These are phyloP conservation scores for Mohoua ochrocephala DNA, from an alignment of 2,113 vertebrate species.

Conservation along the genomic window DNA sequence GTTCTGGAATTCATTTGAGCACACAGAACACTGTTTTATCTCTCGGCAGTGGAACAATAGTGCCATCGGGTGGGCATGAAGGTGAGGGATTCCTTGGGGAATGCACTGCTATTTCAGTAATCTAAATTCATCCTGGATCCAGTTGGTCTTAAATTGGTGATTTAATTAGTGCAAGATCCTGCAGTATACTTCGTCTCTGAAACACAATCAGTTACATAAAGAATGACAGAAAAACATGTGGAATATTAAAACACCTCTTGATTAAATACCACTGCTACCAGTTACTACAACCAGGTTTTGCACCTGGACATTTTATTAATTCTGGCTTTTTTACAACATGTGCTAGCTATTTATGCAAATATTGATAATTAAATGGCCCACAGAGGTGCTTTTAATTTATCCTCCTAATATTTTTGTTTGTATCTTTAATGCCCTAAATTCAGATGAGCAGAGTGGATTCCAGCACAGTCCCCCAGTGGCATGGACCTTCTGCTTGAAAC, in stretches of 20 bases:
- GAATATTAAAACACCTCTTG: background rate
- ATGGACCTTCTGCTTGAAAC: background rate
- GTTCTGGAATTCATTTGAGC: background rate
- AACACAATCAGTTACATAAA: background rate
- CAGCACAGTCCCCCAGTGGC: background rate
- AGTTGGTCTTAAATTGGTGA: background rate
- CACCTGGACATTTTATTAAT: background rate
- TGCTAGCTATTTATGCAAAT: background rate
- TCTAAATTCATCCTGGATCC: background rate
- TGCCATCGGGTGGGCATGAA: constrained; percentile 46
- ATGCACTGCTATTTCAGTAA: background rate
- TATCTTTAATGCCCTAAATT: background rate
- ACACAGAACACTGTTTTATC: background rate
- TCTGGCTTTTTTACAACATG: background rate
- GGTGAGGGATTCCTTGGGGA: background rate
- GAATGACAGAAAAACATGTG: background rate
- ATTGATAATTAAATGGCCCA: background rate
- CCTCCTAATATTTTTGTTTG: background rate
- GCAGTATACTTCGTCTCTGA: background rate
- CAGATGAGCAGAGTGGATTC: background rate
- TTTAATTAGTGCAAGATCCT: background rate
- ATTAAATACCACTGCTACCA: background rate
- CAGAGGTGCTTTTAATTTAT: background rate
- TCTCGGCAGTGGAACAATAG: background rate
- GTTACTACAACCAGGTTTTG: background rate